Evolutionary conservation across 2,888 invertebrate species (phyloP).

Genomic region (Hermaeophaga mercurialis): DNA sequence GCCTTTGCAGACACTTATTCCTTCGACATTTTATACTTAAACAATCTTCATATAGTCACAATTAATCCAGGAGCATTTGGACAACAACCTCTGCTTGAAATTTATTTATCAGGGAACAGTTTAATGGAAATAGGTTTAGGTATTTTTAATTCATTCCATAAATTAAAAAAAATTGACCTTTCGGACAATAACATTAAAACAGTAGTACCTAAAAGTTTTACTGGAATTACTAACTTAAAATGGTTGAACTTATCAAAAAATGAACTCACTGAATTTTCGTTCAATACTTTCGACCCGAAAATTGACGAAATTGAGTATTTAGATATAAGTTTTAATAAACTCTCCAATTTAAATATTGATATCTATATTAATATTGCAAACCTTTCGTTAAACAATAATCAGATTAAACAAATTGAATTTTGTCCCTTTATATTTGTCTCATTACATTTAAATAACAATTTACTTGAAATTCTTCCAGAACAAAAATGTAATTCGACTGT

Average conservation of each 20-base stretch:
- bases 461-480: background rate
- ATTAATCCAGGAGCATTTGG: constrained; percentile 3
- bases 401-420: background rate
- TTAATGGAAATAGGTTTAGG: constrained; percentile 1
- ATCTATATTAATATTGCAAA: background rate
- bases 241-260: constrained; percentile 17
- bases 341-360: constrained; percentile 2
- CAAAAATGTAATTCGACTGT: background rate
- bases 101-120: constrained; percentile 37
- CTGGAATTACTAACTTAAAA: background rate
- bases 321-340: constrained; percentile 1
- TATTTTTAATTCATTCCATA: background rate
- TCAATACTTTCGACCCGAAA: background rate
- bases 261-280: background rate
- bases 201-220: background rate
- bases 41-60: background rate
- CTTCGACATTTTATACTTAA: background rate
- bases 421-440: background rate
- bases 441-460: constrained; percentile 3
- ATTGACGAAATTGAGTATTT: constrained; percentile 2
- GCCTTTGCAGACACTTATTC: too few species aligned
- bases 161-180: constrained; percentile 7
- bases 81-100: constrained; percentile 49
- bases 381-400: constrained; percentile 3
- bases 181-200: constrained; percentile 11